Conservation (phyloP, 2,113 vertebrate species). For the Hirundichthys speculiger region DNA sequence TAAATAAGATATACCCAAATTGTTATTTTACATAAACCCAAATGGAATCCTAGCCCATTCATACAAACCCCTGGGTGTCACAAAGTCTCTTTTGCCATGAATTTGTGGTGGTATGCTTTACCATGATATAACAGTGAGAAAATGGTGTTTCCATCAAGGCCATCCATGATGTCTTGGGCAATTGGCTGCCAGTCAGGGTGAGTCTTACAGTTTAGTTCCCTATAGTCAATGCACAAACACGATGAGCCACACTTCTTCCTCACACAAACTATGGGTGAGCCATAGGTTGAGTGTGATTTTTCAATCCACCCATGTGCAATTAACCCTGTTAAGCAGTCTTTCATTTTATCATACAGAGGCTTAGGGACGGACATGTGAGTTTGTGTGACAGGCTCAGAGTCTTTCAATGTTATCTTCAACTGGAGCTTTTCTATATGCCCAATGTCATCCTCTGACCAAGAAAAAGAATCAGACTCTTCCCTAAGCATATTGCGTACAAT, state of each 20-base stretch:
- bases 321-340: neutral
- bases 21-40: neutral
- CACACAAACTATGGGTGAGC: neutral
- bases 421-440: neutral
- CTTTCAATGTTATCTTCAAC: neutral
- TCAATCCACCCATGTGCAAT: neutral
- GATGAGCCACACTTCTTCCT: neutral
- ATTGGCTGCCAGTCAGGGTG: conserved; percentile 1
- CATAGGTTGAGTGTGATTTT: neutral
- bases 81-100: neutral
- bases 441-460: neutral
- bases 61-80: neutral
- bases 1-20: no score
- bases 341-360: conserved; percentile 1
- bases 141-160: conserved; percentile 10
- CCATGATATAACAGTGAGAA: conserved; percentile 1
- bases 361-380: conserved; percentile 5
- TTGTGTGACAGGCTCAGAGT: neutral
- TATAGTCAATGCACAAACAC: neutral
- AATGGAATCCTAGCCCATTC: neutral
- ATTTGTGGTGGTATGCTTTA: conserved; percentile 3
- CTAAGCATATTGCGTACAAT: neutral
- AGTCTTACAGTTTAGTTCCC: neutral
- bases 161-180: conserved; percentile 1
- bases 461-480: conserved; percentile 7